Base-by-base conservation (phyloP, 2,888 invertebrate species). In the Macaria liturata region DNA sequence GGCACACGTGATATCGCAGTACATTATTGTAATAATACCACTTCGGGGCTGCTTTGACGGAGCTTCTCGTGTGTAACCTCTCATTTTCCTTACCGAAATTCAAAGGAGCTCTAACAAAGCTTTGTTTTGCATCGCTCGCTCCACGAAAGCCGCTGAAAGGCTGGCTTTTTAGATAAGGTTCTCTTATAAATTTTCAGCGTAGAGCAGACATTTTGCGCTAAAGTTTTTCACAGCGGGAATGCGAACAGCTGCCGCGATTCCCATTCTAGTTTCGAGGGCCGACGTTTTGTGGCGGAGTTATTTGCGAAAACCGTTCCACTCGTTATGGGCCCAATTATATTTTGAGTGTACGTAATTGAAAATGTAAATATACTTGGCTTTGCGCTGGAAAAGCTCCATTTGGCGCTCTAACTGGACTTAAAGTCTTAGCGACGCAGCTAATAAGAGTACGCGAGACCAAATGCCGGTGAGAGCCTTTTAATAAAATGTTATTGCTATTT, bases 1-100 rank as follows among this genome's bases (percentile, higher is more conserved):
- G 83, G 80, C 73, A 81, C 80, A 81, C 80, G 81, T 75, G 84
- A 82, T 87, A 86, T 83, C 80, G 78, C 78, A 79, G 83, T 85
- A 86, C 86, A 87, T 88, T 88, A 88, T 89, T 88, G 83, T 87
- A 86, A 90, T 91, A 91, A 90, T 84, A 83, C 80, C 78, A 86
- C 86, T 85, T 81, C 72, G 76, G 71, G 74, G 79, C 79, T 86
- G 83, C 89, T 91, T 88, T 91, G 90, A 90, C 80, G 80, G 79
- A 70, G 75, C 70, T 75, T 80, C 76, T 77, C 81, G 83, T 86
- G 83, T 87, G 87, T 86, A 88, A 86, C 88, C 89, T 86, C 86
- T 88, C 88, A 89, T 91, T 90, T 90, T 90, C 90, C 86, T 85
- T 83, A 83, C 88, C 89, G 72, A 91, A 91, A 89, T 90, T 90